Evolutionary conservation across 2,113 vertebrate species (phyloP), one percentile per base, ranked within the genome.

Genomic region (Promerops cafer): DNA sequence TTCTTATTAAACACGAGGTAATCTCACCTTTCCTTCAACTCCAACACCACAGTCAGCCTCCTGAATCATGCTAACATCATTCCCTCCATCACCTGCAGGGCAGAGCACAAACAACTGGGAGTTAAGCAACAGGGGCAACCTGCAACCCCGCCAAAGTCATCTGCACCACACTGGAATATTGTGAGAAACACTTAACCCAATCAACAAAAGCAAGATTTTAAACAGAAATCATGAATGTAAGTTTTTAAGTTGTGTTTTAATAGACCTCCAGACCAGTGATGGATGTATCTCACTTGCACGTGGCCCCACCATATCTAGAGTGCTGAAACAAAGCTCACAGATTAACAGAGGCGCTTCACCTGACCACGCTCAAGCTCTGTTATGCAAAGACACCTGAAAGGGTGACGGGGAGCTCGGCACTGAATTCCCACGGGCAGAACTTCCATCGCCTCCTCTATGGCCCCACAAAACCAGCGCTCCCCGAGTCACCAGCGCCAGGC

Each of bases 31-130:
- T 93, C 99, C 99, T 97, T 99, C 99, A 94, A 99, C 99, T 84
- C 99, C 99, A 94, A 99, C 99, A 56, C 99, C 99, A 63, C 99
- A 99, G 98, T 99, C 99, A 1, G 99, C 98, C 97, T 99, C 99
- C 98, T 99, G 99, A 97, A 99, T 99, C 99, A 99, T 99, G 97
- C 99, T 99, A 96, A 99, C 99, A 65, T 99, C 99, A 92, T 99
- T 99, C 97, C 99, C 99, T 96, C 99, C 99, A 3, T 99, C 99
- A 97, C 99, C 99, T 99, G 97, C 80, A 93, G 85, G 77, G 18
- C 66, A 92, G 57, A 93, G 72, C 45, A 91, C 70, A 96, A 92
- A 81, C 10, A 33, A 63, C 3, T 4, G 39, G 52, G 64, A 82
- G 66, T 85, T 76, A 82, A 89, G 70, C 68, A 91, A 82, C 52